Percentiles rank a stretch among this genome's conserved stretches.
Evolutionary conservation across 1,140 invertebrate genomes (phyloP).

Genomic region (Condylostylus longicornis): DNA sequence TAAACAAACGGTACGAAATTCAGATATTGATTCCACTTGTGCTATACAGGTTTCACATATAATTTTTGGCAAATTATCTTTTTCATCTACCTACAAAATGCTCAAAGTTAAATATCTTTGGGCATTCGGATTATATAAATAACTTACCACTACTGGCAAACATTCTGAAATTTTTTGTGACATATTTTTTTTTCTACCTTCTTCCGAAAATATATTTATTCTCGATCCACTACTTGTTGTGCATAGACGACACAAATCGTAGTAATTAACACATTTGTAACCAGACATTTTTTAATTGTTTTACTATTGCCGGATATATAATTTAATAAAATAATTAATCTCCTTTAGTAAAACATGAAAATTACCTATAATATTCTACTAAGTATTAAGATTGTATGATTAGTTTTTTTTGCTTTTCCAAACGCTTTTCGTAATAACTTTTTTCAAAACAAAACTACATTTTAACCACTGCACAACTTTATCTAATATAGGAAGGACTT

Average conservation of each 20-base stretch:
- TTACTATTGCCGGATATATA: too few relatives aligned
- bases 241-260: constrained; percentile 52
- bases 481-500: too few relatives aligned
- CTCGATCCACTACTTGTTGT: constrained; percentile 47
- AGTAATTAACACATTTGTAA: constrained; percentile 51
- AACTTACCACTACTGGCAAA: constrained; percentile 42
- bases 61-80: constrained; percentile 53
- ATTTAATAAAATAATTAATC: too few relatives aligned
- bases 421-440: too few relatives aligned
- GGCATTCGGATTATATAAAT: not conserved
- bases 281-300: constrained; percentile 44
- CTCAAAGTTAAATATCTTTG: not conserved
- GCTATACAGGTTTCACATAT: constrained; percentile 48
- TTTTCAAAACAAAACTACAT: too few relatives aligned
- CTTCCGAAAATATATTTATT: constrained; percentile 48
- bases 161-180: constrained; percentile 47
- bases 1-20: constrained; percentile 47
- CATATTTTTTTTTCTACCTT: constrained; percentile 45
- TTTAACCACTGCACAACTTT: too few relatives aligned
- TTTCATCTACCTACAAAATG: constrained; percentile 42
- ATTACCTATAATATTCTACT: too few relatives aligned
- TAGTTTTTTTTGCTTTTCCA: too few relatives aligned
- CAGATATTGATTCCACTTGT: constrained; percentile 43
- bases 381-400: too few relatives aligned
- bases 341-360: too few relatives aligned